Base-by-base conservation (phyloP, 92 coral and sea anemone species). In the Epizoanthus rinbou region DNA sequence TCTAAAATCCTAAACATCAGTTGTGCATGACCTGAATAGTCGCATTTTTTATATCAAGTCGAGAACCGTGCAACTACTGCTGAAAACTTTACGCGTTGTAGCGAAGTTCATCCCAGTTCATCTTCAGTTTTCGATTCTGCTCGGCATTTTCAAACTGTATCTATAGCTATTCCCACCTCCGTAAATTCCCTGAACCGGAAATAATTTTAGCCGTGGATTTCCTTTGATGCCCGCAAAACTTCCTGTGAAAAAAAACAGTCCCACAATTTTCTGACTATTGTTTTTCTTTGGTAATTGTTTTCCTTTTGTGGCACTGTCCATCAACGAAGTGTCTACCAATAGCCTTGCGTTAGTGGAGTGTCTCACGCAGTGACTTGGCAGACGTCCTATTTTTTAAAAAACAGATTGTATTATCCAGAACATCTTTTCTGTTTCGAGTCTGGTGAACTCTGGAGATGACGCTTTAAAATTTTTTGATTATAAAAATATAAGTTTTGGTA, bases 381-480 rank as follows among this genome's bases (percentile, higher is more conserved):
- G 71, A 16, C 56, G 57, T 62, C 82, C 71, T 50, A 50, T 9
- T 50, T n/a, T 50, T 9, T 3, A 11, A 50, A 50, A 50, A 37
- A 9, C 81, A 75, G 41, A 5, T 57, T 57, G 47, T 25, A 73
- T 23, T 73, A 17, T 63, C 82, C 58, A 78, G 70, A 78, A 78
- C 82, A 78, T 78, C 72, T 78, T 78, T 68, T 6, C 70, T 18
- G 21, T 69, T 69, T 78, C 82, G 63, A 69, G 82, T 15, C 70
- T n/a, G 39, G 41, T 4, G 43, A n/a, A 35, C 19, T 39, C 39
- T 50, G 54, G 16, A 13, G 15, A 50, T 50, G 54, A 78, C 54
- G 14, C 45, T 78, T 28, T 28, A 0, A 19, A 18, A 10, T 50
- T 63, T 78, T 7, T 23, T 22, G 41, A 41, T 58, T 4, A 17